A percentile compares a stretch with the other conserved stretches of the same genome.
Conservation (phyloP, 2,888 invertebrate species). For the Agonopterix subpropinquella region DNA sequence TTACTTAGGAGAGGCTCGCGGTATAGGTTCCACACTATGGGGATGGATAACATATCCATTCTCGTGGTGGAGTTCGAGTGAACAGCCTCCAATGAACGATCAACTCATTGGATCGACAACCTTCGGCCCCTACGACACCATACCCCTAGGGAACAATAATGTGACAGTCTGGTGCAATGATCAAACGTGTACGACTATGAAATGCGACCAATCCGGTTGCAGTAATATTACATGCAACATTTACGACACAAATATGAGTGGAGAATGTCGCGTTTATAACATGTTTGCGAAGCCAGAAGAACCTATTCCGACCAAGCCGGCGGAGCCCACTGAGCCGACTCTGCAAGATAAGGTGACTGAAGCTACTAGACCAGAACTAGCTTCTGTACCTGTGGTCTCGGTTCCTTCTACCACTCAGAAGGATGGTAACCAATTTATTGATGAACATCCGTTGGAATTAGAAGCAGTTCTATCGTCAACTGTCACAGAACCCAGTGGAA, state of each 20-base stretch:
- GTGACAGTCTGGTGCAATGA: constrained; percentile 66
- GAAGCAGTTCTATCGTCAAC: constrained; percentile 55
- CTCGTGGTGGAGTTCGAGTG: constrained; percentile 50
- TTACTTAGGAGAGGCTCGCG: constrained; percentile 45
- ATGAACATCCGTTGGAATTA: constrained; percentile 45
- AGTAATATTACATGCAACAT: constrained; percentile 59
- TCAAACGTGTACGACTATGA: constrained; percentile 65
- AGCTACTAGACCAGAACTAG: constrained; percentile 8
- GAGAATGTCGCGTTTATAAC: constrained; percentile 58
- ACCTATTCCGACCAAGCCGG: constrained; percentile 19
- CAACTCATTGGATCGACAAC: constrained; percentile 31
- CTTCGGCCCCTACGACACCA: constrained; percentile 27
- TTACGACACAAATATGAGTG: constrained; percentile 62
- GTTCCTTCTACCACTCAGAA: constrained; percentile 11
- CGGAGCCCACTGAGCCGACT: constrained; percentile 12
- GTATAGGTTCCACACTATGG: constrained; percentile 59
- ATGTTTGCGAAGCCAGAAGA: constrained; percentile 32
- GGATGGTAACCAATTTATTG: constrained; percentile 16
- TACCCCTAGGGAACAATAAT: constrained; percentile 47
- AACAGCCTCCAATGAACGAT: constrained; percentile 26
- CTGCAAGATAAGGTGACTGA: constrained; percentile 15
- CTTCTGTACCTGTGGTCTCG: constrained; percentile 7
- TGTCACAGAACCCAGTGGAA: constrained; percentile 22
- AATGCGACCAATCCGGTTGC: constrained; percentile 52
- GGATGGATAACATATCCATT: constrained; percentile 66